Conservation (phyloP, 2,113 vertebrate species). For the Scomber colias region DNA sequence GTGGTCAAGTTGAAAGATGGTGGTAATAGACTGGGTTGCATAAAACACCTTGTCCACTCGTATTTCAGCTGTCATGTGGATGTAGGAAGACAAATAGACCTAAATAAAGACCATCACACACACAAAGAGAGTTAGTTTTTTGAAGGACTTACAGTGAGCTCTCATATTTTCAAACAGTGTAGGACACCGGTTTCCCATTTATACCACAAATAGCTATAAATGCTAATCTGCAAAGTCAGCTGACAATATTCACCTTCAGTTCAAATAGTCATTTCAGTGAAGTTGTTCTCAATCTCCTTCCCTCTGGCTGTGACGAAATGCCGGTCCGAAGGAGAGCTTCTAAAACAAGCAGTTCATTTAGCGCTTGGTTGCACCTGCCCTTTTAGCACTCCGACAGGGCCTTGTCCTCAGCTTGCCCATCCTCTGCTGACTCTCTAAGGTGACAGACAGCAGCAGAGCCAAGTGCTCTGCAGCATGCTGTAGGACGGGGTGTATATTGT, state of each 20-base stretch:
- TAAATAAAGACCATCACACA: not conserved
- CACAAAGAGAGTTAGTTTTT: not conserved
- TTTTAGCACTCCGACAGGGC: conserved; percentile 52
- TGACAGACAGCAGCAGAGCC: conserved; percentile 37
- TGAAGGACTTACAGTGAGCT: not conserved
- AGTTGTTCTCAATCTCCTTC: conserved; percentile 37
- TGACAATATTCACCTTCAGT: conserved; percentile 30
- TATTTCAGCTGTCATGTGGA: conserved; percentile 24
- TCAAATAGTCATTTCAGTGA: conserved; percentile 39
- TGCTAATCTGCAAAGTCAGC: conserved; percentile 23
- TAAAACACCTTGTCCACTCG: conserved; percentile 29
- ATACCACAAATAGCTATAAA: conserved; percentile 1
- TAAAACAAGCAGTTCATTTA: conserved; percentile 81
- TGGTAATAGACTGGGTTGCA: conserved; percentile 28
- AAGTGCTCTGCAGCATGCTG: conserved; percentile 16
- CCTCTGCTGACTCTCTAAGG: conserved; percentile 37
- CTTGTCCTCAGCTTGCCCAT: conserved; percentile 52
- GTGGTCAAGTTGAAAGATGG: conserved; percentile 43
- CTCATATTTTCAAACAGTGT: not conserved
- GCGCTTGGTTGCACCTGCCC: conserved; percentile 73
- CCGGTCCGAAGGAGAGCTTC: conserved; percentile 65
- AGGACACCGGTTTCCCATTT: not conserved
- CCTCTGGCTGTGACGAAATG: conserved; percentile 62
- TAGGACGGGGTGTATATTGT: conserved; percentile 15
- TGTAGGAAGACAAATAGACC: conserved; percentile 51